Evolutionary conservation across 2,113 vertebrate genomes (phyloP).

Genomic region (Cepphus grylle): DNA sequence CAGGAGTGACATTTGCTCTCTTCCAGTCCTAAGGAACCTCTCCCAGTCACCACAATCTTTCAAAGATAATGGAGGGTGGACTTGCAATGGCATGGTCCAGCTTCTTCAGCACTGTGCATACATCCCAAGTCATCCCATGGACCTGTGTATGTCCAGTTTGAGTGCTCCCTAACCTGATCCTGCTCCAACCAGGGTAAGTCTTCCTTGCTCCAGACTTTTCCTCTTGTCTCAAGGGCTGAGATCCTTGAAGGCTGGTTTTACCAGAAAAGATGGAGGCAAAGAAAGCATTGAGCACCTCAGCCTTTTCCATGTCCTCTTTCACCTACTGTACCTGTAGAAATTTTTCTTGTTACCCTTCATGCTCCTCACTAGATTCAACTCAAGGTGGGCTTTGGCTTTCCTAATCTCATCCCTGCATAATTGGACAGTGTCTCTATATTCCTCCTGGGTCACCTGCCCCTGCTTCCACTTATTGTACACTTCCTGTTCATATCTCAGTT

Average conservation of each 20-base stretch:
- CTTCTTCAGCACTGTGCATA: not conserved
- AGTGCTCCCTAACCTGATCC: not conserved
- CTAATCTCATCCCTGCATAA: not conserved
- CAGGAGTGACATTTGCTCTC: not conserved
- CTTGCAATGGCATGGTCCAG: not conserved
- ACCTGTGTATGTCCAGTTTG: not conserved
- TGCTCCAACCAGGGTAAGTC: not conserved
- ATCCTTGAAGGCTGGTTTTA: not conserved
- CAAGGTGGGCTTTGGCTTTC: not conserved
- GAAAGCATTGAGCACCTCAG: not conserved
- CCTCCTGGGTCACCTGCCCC: not conserved
- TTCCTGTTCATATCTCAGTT: not conserved
- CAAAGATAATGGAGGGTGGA: not conserved
- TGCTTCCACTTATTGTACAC: not conserved
- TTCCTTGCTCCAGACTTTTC: not conserved
- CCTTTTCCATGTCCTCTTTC: not conserved
- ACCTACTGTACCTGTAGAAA: not conserved
- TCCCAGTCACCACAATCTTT: not conserved
- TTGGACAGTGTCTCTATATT: not conserved
- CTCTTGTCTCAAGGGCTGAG: fast-evolving
- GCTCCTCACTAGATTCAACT: not conserved
- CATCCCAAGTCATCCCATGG: not conserved
- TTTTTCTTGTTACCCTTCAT: not conserved
- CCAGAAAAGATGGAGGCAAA: not conserved
- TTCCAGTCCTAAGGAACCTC: not conserved